Evolutionary conservation across 2,888 invertebrate genomes (phyloP).

Genomic region (Ophion costatus): DNA sequence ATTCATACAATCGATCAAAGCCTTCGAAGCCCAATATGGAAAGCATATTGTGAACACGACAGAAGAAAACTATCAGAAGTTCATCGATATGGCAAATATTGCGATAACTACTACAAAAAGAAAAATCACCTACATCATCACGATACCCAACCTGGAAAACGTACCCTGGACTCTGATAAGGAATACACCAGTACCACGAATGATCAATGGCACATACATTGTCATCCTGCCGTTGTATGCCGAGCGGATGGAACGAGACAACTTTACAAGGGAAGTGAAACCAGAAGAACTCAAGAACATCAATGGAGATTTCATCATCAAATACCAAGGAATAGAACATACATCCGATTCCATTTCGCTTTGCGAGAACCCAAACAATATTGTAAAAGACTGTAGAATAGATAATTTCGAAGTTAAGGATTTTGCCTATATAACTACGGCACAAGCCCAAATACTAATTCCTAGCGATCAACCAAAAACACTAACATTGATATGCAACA

Average conservation of each 20-base stretch:
- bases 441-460: constrained; percentile 16
- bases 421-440: constrained; percentile 11
- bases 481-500: background rate
- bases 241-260: constrained; percentile 28
- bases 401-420: constrained; percentile 10
- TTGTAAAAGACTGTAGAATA: constrained; percentile 7
- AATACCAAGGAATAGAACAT: constrained; percentile 37
- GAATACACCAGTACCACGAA: constrained; percentile 19
- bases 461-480: constrained; percentile 18
- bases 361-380: background rate
- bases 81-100: constrained; percentile 25
- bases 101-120: constrained; percentile 10
- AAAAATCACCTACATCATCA: constrained; percentile 29
- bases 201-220: constrained; percentile 10
- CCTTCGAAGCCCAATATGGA: constrained; percentile 19
- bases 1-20: constrained; percentile 31
- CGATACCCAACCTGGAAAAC: constrained; percentile 19
- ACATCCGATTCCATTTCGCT: constrained; percentile 12
- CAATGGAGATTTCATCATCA: constrained; percentile 15
- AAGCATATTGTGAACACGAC: constrained; percentile 16
- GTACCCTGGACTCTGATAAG: constrained; percentile 11
- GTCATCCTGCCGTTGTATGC: constrained; percentile 20
- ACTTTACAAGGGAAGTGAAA: constrained; percentile 28
- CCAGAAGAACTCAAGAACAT: constrained; percentile 1
- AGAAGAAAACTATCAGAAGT: constrained; percentile 35